These are phyloP conservation scores for Acrobasis repandana DNA, from an alignment of 2,888 invertebrate species.

Conservation along the genomic window DNA sequence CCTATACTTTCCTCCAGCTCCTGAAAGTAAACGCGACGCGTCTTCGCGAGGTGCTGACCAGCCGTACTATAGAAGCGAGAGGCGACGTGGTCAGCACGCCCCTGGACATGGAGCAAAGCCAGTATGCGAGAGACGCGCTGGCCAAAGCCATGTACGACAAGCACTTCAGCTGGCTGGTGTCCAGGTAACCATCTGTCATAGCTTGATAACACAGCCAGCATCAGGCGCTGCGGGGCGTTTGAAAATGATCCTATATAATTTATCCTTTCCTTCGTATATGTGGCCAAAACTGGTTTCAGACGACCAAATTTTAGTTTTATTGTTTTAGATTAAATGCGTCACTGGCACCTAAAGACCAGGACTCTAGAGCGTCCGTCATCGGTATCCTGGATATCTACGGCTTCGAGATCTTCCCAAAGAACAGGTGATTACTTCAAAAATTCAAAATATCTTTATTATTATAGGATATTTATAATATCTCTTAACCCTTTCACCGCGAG, in stretches of 20 bases:
- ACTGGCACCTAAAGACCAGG: slow-evolving; percentile 83
- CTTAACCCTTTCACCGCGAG: no score
- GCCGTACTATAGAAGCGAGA: slow-evolving; percentile 93
- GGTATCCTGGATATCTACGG: slow-evolving; percentile 97
- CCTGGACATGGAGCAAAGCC: slow-evolving; percentile 89
- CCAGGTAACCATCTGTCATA: slow-evolving; percentile 54
- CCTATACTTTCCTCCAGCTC: slow-evolving; percentile 75
- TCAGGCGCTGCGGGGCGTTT: no score
- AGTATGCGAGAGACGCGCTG: slow-evolving; percentile 94
- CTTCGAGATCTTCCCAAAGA: slow-evolving; percentile 95
- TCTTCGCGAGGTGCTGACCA: slow-evolving; percentile 88
- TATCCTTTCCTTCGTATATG: no score
- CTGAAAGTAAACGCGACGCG: slow-evolving; percentile 87
- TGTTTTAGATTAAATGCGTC: slow-evolving; percentile 85
- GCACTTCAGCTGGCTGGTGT: slow-evolving; percentile 95
- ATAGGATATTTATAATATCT: no score
- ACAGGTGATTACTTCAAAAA: slow-evolving; percentile 89
- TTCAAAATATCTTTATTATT: no score
- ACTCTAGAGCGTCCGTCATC: slow-evolving; percentile 86
- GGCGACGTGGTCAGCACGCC: slow-evolving; percentile 93
- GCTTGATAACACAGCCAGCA: no score
- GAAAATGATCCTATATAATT: no score
- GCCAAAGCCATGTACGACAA: slow-evolving; percentile 96
- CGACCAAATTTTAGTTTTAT: background rate
- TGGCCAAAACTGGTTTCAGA: background rate